phyloP scores from a whole-genome alignment of 2,888 invertebrate genomes.

The Tenthredo livida region DNA sequence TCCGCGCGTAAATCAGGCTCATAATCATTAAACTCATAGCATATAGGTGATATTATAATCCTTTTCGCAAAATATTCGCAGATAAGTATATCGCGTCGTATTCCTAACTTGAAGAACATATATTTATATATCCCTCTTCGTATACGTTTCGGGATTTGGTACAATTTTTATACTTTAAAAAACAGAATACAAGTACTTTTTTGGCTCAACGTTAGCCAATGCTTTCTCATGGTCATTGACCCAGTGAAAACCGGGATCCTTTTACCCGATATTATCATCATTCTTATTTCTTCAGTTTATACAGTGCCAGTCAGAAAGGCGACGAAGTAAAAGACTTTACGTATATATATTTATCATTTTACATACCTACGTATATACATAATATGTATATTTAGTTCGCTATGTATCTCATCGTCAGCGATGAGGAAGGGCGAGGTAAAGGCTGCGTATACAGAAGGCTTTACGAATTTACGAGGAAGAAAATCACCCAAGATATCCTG shows the following conservation, averaged over 20 bases:
- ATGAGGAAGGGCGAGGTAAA: not conserved
- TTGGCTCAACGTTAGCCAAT: not conserved
- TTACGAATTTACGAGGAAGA: not conserved
- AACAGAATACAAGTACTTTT: not conserved
- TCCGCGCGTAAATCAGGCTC: not conserved
- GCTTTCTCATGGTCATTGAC: not conserved
- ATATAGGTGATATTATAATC: not conserved
- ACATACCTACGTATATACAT: not conserved
- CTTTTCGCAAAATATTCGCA: not conserved
- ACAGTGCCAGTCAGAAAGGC: constrained; percentile 27
- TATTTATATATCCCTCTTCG: too few relatives aligned
- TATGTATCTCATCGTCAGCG: not conserved
- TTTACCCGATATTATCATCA: not conserved
- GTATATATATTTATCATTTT: not conserved
- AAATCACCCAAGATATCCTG: not conserved
- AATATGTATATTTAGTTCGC: constrained; percentile 16
- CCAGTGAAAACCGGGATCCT: not conserved
- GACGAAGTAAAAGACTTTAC: constrained; percentile 23
- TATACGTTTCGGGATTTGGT: too few relatives aligned
- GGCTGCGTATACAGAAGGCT: not conserved
- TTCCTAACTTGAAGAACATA: too few relatives aligned
- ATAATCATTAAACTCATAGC: not conserved
- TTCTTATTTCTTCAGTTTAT: not conserved
- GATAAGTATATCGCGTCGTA: not conserved
- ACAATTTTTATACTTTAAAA: not conserved